These are phyloP conservation scores for Ochropleura plecta DNA, from an alignment of 2,888 invertebrate species.

Conservation along the genomic window DNA sequence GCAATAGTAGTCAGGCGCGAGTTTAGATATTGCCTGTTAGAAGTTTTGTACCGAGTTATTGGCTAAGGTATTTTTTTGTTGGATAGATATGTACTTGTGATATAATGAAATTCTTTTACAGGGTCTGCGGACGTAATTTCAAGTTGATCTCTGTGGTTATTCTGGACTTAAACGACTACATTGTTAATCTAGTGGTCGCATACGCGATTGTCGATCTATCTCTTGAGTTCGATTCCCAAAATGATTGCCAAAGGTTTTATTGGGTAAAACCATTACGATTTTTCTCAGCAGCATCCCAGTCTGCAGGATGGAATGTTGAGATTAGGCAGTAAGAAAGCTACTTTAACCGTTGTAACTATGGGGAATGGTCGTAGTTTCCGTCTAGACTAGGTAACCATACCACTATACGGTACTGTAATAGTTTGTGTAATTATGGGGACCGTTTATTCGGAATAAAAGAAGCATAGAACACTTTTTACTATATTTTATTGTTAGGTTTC, in stretches of 20 bases:
- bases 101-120: background rate
- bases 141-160: background rate
- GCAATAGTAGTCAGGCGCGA: conserved; percentile 65
- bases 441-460: too few species aligned
- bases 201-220: background rate
- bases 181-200: background rate
- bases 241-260: too few species aligned
- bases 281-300: background rate
- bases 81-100: background rate
- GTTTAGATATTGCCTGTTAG: conserved; percentile 69
- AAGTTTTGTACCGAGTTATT: conserved; percentile 55
- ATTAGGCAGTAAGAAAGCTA: background rate
- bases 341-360: too few species aligned
- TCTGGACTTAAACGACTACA: too few species aligned
- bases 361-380: too few species aligned
- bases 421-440: too few species aligned
- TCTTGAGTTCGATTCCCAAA: too few species aligned
- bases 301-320: background rate
- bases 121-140: too few species aligned
- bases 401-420: too few species aligned
- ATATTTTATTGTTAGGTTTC: too few species aligned
- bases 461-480: too few species aligned
- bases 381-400: too few species aligned
- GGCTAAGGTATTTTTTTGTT: conserved; percentile 1
- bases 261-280: background rate